Evolutionary conservation across 2,797 vertebrate genomes (phyloP), one percentile per base, ranked within the genome.

Genomic region (Oreochromis grahami): DNA sequence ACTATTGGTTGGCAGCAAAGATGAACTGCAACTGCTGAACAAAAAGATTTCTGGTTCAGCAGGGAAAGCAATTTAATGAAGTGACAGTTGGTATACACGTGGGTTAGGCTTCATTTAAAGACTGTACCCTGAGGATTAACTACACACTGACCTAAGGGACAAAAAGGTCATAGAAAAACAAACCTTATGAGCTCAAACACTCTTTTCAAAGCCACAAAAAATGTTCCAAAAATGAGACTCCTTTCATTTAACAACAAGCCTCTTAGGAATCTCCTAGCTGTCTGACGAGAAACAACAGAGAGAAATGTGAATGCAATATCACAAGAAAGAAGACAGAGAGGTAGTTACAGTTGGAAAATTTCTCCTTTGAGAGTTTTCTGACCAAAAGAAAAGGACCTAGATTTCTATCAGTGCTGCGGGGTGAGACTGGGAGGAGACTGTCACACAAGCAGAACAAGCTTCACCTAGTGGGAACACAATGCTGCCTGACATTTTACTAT

Each of bases 401-500:
- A 93, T 94, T 84, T 38, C 78, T 78, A 85, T 90, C 84, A 79
- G 63, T 10, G 79, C 88, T 87, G 77, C 58, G 48, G 84, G 85
- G 70, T 58, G 53, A 82, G 76, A 80, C 56, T 38, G 80, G 77
- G 58, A 83, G 80, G 84, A 10, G 52, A 72, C 82, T 79, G 86
- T 91, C 86, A 91, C 89, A 77, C 77, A 82, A 63, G 55, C 86
- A 86, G 80, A 91, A 90, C 90, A 90, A 88, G 84, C 86, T 90
- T 86, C 83, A 90, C 85, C 79, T 76, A 53, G 84, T 86, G 84
- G 85, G 88, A 93, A 92, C 89, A 88, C 81, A 86, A 32, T 79
- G 88, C 82, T 83, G 52, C 79, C 84, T 93, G 89, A 92, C 91
- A 84, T 88, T 86, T 84, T 36, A 55, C 83, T 85, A 83, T 93